phyloP scores from a whole-genome alignment of 2,888 invertebrate species.

The Ethmia dodecea region DNA sequence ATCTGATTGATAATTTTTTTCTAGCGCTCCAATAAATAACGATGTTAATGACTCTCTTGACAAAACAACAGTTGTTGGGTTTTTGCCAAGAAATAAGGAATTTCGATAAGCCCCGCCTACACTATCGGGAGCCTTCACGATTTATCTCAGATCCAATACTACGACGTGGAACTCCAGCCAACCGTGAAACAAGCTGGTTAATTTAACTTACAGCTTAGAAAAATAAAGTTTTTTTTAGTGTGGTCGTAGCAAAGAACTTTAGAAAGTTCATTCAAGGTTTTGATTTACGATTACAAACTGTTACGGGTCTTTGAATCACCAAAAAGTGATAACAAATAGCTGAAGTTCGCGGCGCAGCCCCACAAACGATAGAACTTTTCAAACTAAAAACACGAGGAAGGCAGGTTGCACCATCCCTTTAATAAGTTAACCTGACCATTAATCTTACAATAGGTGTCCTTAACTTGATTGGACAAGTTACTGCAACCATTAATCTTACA shows the following conservation, averaged over 20 bases:
- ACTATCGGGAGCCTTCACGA: constrained; percentile 9
- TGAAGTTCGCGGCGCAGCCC: constrained; percentile 11
- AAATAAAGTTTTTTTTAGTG: background rate
- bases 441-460: too few relatives aligned
- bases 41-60: constrained; percentile 9
- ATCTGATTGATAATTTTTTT: too few relatives aligned
- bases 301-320: constrained; percentile 14
- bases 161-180: constrained; percentile 5
- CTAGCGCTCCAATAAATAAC: background rate
- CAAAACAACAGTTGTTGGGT: constrained; percentile 10
- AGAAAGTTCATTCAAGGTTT: constrained; percentile 9
- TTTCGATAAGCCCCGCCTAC: constrained; percentile 13
- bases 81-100: constrained; percentile 11
- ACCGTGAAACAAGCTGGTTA: constrained; percentile 6
- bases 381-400: too few relatives aligned
- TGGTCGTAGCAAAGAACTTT: background rate
- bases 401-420: too few relatives aligned
- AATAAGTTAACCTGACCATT: too few relatives aligned
- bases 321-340: constrained; percentile 18
- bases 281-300: constrained; percentile 12
- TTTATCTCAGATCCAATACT: constrained; percentile 12
- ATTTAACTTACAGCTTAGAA: constrained; percentile 7
- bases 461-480: too few relatives aligned
- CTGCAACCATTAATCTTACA: too few relatives aligned
- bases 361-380: constrained; percentile 12